Percentiles rank a stretch among this genome's conserved stretches.
Evolutionary conservation across 64 coral and sea anemone genomes (phyloP).

Genomic region (Dendrophyllia cribrosa): DNA sequence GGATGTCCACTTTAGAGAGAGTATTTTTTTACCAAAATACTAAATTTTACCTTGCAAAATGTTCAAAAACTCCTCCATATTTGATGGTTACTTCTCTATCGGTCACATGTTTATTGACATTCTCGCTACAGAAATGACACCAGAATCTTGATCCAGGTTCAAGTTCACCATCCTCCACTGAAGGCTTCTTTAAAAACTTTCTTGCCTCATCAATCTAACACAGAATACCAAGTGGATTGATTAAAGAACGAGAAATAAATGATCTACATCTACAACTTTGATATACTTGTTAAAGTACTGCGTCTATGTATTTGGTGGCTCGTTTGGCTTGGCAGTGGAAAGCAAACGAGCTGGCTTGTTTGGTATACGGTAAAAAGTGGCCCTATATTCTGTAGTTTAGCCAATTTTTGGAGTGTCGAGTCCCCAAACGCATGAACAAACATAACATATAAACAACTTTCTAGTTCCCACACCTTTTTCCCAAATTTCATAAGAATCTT

Average conservation of each 20-base stretch:
- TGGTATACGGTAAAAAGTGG: too few species aligned
- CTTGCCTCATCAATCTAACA: slow-evolving; percentile 83
- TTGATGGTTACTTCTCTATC: slow-evolving; percentile 87
- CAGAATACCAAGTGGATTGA: too few species aligned
- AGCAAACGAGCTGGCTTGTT: too few species aligned
- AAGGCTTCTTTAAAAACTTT: slow-evolving; percentile 80
- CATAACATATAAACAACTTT: background rate
- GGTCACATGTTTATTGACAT: slow-evolving; percentile 87
- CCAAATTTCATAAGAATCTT: slow-evolving; percentile 77
- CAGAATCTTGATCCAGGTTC: slow-evolving; percentile 97
- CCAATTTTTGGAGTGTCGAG: background rate
- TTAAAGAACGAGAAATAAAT: too few species aligned
- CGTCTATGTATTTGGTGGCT: too few species aligned
- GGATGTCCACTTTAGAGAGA: too few species aligned
- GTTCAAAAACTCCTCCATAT: slow-evolving; percentile 98
- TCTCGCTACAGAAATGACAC: slow-evolving; percentile 94
- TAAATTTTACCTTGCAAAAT: slow-evolving; percentile 83
- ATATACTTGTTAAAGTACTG: too few species aligned
- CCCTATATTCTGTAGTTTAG: too few species aligned
- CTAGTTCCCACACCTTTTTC: slow-evolving; percentile 58
- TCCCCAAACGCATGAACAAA: background rate
- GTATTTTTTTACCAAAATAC: too few species aligned
- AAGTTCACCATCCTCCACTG: slow-evolving; percentile 91
- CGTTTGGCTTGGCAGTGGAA: too few species aligned
- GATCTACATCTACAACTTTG: too few species aligned